Evolutionary conservation across 2,888 invertebrate genomes (phyloP).

Genomic region (Zele albiditarsus): DNA sequence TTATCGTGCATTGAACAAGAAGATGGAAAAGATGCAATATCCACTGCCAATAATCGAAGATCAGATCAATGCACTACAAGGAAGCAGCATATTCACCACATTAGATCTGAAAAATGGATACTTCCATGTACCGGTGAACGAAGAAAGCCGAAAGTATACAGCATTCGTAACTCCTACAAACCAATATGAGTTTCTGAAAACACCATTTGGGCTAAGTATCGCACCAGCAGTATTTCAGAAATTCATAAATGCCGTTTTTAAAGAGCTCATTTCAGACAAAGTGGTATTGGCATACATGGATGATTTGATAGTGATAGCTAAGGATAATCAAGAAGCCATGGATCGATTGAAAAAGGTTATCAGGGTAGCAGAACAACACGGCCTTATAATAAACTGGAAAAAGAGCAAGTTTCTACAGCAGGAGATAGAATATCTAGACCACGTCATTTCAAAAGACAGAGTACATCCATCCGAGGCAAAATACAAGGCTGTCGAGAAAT

Average conservation of each 20-base stretch:
- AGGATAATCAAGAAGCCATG: constrained; percentile 37
- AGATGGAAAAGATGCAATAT: constrained; percentile 55
- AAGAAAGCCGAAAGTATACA: constrained; percentile 52
- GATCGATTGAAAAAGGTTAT: constrained; percentile 38
- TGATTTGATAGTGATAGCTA: constrained; percentile 45
- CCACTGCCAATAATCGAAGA: constrained; percentile 56
- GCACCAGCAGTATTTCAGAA: constrained; percentile 40
- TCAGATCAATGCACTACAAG: constrained; percentile 52
- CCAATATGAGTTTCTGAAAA: constrained; percentile 50
- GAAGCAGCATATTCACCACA: constrained; percentile 18
- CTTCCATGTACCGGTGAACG: constrained; percentile 53
- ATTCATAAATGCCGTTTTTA: constrained; percentile 52
- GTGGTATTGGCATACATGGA: constrained; percentile 44
- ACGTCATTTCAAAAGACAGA: constrained; percentile 38
- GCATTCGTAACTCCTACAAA: constrained; percentile 51
- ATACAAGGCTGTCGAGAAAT: constrained; percentile 40
- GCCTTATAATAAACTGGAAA: constrained; percentile 48
- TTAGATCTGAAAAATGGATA: constrained; percentile 54
- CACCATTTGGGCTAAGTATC: constrained; percentile 42
- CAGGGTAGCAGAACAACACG: constrained; percentile 34
- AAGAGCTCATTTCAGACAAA: constrained; percentile 27
- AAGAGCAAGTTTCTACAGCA: constrained; percentile 46
- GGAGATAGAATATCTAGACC: constrained; percentile 46
- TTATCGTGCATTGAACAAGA: constrained; percentile 65
- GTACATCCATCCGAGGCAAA: constrained; percentile 46